A percentile compares a stretch with the other conserved stretches of the same genome.
Evolutionary conservation across 2,113 vertebrate genomes (phyloP).

Genomic region (Python bivittatus): DNA sequence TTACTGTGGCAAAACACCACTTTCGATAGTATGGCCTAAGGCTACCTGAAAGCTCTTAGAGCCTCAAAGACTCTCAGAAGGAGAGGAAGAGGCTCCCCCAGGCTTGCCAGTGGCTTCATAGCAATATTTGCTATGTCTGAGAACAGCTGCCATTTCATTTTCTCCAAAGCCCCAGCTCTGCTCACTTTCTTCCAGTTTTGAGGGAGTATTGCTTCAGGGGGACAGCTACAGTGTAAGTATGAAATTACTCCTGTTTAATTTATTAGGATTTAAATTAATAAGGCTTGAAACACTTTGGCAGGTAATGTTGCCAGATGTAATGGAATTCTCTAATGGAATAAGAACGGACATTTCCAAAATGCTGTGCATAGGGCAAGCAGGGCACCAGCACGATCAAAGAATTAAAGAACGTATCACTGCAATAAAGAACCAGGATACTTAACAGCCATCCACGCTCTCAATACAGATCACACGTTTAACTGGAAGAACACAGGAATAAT

Average conservation of each 20-base stretch:
- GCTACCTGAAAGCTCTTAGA: neutral
- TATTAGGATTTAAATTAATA: neutral
- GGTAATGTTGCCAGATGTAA: neutral
- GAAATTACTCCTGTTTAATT: neutral
- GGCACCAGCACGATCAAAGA: neutral
- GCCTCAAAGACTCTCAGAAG: neutral
- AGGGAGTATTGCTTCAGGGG: neutral
- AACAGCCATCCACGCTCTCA: neutral
- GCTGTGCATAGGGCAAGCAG: neutral
- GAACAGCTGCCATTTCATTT: neutral
- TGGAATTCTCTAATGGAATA: neutral
- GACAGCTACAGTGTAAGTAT: neutral
- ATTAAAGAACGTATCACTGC: neutral
- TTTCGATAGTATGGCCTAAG: neutral
- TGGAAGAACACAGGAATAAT: neutral
- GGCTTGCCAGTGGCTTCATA: neutral
- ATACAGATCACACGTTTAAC: neutral
- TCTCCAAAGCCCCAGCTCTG: neutral
- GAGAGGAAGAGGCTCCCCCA: neutral
- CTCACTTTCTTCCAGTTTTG: neutral
- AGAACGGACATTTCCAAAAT: neutral
- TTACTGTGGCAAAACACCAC: neutral
- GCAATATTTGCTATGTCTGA: neutral
- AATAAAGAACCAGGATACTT: neutral
- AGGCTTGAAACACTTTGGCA: neutral